Evolutionary conservation across 2,113 vertebrate genomes (phyloP).

Genomic region (Suncus etruscus): DNA sequence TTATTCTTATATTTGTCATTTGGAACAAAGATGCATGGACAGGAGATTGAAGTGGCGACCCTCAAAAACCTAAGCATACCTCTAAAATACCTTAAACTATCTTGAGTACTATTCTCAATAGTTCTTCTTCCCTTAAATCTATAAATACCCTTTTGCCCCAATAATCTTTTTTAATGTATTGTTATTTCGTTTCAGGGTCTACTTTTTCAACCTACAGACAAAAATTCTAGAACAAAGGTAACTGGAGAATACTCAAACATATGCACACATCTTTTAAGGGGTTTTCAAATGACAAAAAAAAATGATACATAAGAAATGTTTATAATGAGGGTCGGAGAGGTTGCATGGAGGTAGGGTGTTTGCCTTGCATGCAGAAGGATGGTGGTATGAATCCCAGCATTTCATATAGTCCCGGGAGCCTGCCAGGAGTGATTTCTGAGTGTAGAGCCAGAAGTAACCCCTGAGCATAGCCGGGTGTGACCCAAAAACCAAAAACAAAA

Average conservation of each 20-base stretch:
- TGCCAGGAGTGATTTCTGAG: no score
- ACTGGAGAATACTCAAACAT: neutral
- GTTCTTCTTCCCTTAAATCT: neutral
- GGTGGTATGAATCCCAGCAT: no score
- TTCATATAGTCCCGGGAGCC: no score
- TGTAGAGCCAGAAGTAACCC: no score
- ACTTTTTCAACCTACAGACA: neutral
- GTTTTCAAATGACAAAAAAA: conserved; percentile 50
- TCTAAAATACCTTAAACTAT: neutral
- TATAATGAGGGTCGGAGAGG: neutral
- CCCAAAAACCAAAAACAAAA: neutral
- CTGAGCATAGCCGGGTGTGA: no score
- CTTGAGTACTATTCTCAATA: neutral
- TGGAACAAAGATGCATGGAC: neutral
- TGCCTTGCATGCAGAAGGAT: no score
- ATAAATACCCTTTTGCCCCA: conserved; percentile 7
- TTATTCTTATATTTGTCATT: neutral
- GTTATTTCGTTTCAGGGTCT: neutral
- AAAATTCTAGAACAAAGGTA: conserved; percentile 27
- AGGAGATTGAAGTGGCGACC: neutral
- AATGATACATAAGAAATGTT: conserved; percentile 35
- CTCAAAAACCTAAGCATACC: neutral
- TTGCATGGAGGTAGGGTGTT: no score
- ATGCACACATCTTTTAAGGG: neutral
- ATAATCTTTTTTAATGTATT: neutral